Percentiles rank a stretch among this genome's conserved stretches.
These are phyloP conservation scores for Dermatemys mawii DNA, from an alignment of 2,113 vertebrate species.

Conservation along the genomic window DNA sequence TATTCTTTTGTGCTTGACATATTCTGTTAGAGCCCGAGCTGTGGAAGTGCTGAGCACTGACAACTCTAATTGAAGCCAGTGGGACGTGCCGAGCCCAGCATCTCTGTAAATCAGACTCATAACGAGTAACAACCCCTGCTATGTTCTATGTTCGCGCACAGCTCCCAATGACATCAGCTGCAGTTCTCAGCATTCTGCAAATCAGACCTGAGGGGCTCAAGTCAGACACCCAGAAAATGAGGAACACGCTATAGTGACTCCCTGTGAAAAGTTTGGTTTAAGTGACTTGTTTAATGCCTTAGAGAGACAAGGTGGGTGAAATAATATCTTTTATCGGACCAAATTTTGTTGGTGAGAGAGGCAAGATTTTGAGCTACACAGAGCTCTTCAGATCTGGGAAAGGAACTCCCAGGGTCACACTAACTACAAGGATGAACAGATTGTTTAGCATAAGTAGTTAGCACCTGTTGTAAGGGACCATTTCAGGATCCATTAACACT, in stretches of 20 bases:
- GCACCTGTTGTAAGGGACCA: no score
- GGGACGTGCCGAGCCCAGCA: not conserved
- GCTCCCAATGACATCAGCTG: not conserved
- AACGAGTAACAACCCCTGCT: not conserved
- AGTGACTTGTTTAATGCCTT: not conserved
- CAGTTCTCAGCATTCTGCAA: not conserved
- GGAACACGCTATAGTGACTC: not conserved
- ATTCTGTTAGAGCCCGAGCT: not conserved
- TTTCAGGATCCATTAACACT: no score
- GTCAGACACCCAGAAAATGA: not conserved
- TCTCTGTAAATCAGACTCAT: not conserved
- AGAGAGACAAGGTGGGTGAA: not conserved
- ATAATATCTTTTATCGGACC: not conserved
- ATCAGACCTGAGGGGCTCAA: not conserved
- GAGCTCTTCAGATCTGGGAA: not conserved
- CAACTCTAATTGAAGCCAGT: not conserved
- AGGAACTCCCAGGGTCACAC: not conserved
- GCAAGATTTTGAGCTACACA: not conserved
- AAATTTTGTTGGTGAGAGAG: not conserved
- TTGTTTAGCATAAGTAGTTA: not conserved
- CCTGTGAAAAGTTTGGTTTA: not conserved
- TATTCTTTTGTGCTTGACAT: not conserved
- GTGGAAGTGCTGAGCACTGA: not conserved
- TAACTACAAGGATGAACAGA: not conserved
- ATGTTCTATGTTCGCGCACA: not conserved